Base-by-base conservation (phyloP, 2,888 invertebrate species). In the Trisateles emortualis region DNA sequence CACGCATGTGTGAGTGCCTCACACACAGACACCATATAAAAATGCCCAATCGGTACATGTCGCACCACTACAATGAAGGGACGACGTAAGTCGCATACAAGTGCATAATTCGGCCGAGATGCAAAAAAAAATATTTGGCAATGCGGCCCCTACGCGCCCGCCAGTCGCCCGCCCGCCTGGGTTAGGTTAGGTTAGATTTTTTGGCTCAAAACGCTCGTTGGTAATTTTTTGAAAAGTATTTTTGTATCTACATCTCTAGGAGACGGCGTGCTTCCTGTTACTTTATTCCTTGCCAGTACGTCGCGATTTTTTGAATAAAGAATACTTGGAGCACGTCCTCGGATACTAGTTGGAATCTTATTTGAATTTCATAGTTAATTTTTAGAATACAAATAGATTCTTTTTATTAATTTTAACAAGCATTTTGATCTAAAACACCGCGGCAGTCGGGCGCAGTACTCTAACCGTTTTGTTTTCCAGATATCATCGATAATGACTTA, bases 71-170 rank as follows among this genome's bases (percentile, higher is more conserved):
- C 92, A 92, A 88, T 86, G 89, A 90, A 92, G 91, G 90, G 90
- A 87, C 85, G 87, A 90, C 91, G 92, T 90, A 92, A 92, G 92
- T 87, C 92, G 92, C 92, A 92, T 92, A 92, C 92, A 91, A 92
- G 91, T 92, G 92, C 92, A 92, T 92, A 92, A 90, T 92, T 92
- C 92, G 92, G 92, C 88, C 90, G 92, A 92, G 92, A 92, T 92
- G 92, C 92, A 92, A 92, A 92, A 92, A 87, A 92, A 92, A 92
- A 92, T 92, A 92, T 92, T 92, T 92, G 92, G 92, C 92, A 92
- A 92, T 91, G 89, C 91, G 92, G 92, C 90, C 92, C 92, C 92
- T 92, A 90, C 90, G 85, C 91, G 90, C 81, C 90, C 86, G 92
- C 86, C 92, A 92, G 92, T 92, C 91, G 92, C 87, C 90, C 91